These are phyloP conservation scores for Crocidura indochinensis DNA, from an alignment of 2,797 vertebrate species.

Conservation along the genomic window DNA sequence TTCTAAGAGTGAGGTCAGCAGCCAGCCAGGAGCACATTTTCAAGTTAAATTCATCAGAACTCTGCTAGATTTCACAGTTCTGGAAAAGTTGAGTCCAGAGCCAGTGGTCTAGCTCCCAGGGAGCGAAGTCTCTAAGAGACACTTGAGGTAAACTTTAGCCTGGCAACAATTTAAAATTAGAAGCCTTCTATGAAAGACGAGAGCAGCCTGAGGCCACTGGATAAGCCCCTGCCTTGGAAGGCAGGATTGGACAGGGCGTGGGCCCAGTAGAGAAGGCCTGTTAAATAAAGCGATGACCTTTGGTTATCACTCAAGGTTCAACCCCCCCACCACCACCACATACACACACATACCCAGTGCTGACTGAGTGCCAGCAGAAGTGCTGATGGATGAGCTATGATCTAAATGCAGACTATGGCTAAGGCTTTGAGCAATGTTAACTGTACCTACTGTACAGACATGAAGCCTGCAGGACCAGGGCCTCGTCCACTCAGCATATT, in stretches of 20 bases:
- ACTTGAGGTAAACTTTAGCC: slow-evolving; percentile 71
- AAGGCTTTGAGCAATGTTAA: slow-evolving; percentile 49
- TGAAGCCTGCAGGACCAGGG: background rate
- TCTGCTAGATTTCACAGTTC: background rate
- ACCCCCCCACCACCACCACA: slow-evolving; percentile 41
- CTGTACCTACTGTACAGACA: slow-evolving; percentile 43
- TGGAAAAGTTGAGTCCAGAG: slow-evolving; percentile 52
- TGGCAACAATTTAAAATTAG: slow-evolving; percentile 81
- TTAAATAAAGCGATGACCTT: slow-evolving; percentile 84
- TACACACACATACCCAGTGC: background rate
- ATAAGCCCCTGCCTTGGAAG: slow-evolving; percentile 79
- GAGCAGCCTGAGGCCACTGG: slow-evolving; percentile 60
- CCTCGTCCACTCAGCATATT: background rate
- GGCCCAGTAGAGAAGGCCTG: background rate
- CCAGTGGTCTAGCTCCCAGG: background rate
- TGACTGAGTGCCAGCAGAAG: slow-evolving; percentile 57
- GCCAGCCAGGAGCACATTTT: background rate
- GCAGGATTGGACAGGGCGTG: slow-evolving; percentile 38
- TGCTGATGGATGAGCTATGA: slow-evolving; percentile 69
- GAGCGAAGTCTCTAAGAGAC: slow-evolving; percentile 45
- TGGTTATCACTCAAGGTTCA: slow-evolving; percentile 64
- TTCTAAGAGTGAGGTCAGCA: background rate
- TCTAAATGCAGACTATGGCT: slow-evolving; percentile 70
- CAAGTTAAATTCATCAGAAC: background rate
- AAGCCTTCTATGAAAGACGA: slow-evolving; percentile 78